These are phyloP conservation scores for Chelon labrosus DNA, from an alignment of 2,797 vertebrate genomes.

Conservation along the genomic window DNA sequence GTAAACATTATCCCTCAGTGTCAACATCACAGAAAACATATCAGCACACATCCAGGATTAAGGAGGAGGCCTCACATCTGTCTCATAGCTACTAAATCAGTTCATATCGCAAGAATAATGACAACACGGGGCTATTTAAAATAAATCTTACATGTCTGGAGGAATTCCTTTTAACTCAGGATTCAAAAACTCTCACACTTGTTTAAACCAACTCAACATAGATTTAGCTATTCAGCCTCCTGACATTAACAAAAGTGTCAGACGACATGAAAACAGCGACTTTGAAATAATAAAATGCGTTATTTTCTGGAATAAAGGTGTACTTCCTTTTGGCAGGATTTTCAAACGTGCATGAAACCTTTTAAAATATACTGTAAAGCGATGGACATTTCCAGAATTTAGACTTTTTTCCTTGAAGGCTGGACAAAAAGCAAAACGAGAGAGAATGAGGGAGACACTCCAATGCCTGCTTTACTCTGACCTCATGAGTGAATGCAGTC, in stretches of 20 bases:
- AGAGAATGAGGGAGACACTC: slow-evolving; percentile 1
- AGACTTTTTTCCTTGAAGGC: not conserved
- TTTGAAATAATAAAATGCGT: not conserved
- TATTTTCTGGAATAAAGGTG: not conserved
- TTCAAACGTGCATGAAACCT: not conserved
- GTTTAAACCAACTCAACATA: not conserved
- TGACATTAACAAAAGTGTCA: not conserved
- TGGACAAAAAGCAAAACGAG: slow-evolving; percentile 3
- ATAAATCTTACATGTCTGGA: not conserved
- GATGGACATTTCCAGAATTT: slow-evolving; percentile 6
- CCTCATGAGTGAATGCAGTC: not conserved
- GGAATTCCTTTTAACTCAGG: not conserved
- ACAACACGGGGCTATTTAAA: not conserved
- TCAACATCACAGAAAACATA: slow-evolving; percentile 8
- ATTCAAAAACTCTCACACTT: not conserved
- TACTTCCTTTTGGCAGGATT: too few relatives aligned
- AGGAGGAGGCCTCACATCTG: slow-evolving; percentile 6
- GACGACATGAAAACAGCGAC: not conserved
- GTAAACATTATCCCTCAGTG: slow-evolving; percentile 1
- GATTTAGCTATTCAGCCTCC: slow-evolving; percentile 5
- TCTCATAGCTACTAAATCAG: not conserved
- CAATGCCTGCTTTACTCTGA: not conserved
- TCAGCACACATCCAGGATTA: slow-evolving; percentile 19
- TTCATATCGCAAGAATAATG: not conserved
- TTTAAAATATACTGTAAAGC: not conserved